Evolutionary conservation across 1,140 invertebrate genomes (phyloP).

Genomic region (Zophobas morio): DNA sequence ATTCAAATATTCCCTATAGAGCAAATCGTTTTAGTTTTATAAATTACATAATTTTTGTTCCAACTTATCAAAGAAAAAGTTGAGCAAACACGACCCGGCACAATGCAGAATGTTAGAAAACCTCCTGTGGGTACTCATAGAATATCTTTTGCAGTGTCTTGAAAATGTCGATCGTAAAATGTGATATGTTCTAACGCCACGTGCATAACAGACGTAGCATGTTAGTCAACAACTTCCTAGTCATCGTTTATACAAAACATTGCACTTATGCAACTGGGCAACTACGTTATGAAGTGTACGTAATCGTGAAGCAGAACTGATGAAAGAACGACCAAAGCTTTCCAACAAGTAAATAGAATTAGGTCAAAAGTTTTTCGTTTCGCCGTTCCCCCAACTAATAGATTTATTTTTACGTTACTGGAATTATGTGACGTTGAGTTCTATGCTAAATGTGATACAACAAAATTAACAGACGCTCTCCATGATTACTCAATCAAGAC

Average conservation of each 20-base stretch:
- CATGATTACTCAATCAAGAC: no score
- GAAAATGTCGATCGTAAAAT: conserved; percentile 49
- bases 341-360: conserved; percentile 47
- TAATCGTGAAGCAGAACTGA: conserved; percentile 47
- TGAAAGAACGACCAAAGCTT: conserved; percentile 48
- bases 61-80: no score
- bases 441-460: no score
- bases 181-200: conserved; percentile 48
- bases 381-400: no score
- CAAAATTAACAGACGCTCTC: no score
- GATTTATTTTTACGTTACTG: no score
- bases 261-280: conserved; percentile 13
- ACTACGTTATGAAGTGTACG: conserved; percentile 43
- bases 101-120: no score
- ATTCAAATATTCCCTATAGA: no score
- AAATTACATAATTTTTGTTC: no score
- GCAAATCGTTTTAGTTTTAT: no score
- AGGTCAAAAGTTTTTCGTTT: conserved; percentile 18
- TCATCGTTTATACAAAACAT: conserved; percentile 24
- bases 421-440: no score
- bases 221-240: conserved; percentile 35
- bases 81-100: no score
- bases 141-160: conserved; percentile 46
- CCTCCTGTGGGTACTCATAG: background rate
- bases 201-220: conserved; percentile 44